Conservation (phyloP, 2,113 vertebrate genomes). For the Ellobius talpinus region DNA sequence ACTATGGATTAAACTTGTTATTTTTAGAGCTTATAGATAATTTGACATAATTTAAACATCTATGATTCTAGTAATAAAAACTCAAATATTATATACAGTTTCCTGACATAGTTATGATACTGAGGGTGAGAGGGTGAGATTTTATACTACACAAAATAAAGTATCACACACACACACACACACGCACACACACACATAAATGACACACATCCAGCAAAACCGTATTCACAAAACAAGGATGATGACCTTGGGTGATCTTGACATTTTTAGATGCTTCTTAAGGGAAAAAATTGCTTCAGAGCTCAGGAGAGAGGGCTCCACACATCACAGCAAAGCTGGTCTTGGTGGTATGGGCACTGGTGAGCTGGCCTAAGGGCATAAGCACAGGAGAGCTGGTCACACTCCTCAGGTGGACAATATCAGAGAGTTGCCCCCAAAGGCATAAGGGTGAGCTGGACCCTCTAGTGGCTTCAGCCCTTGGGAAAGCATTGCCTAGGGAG, state of each 20-base stretch:
- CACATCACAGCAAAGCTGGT: neutral
- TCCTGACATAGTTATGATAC: constrained; percentile 27
- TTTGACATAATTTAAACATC: constrained; percentile 3
- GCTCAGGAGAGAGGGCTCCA: neutral
- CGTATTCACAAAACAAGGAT: neutral
- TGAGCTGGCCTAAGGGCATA: neutral
- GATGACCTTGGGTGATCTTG: neutral
- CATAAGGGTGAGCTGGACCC: neutral
- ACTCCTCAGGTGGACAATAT: neutral
- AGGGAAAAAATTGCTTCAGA: neutral
- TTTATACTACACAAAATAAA: neutral
- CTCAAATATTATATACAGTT: neutral
- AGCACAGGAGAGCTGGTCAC: neutral
- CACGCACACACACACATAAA: too few species aligned
- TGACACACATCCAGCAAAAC: neutral
- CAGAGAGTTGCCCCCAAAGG: neutral
- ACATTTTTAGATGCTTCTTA: neutral
- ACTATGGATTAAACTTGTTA: neutral
- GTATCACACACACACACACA: too few species aligned
- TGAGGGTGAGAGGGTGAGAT: neutral
- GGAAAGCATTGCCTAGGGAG: neutral
- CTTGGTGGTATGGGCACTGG: neutral
- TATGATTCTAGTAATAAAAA: constrained; percentile 6
- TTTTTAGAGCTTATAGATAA: neutral
- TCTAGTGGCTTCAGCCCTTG: neutral